Evolutionary conservation across 2,888 invertebrate species (phyloP), one percentile per base, ranked within the genome.

Genomic region (Gerosis bhagava): DNA sequence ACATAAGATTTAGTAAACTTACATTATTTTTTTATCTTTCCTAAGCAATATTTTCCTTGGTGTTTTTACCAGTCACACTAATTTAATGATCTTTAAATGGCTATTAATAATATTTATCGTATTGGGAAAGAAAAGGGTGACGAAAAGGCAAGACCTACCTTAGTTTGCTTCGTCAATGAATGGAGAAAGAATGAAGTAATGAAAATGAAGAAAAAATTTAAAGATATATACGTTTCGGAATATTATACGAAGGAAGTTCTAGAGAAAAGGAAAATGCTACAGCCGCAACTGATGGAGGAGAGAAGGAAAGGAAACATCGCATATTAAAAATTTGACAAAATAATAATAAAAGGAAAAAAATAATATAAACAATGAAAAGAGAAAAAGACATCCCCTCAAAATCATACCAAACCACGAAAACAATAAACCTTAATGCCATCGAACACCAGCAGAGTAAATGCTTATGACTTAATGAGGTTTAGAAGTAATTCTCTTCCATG

Each of bases 241-340:
- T 60, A 65, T 29, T 65, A 54, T 26, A 39, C 60, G 3, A 64
- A 59, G n/a, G 62, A 64, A 54, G 51, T 57, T 3, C 49, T 54
- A 39, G 54, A 50, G 43, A 59, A 49, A 41, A 51, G 61, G 16
- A 59, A 57, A 46, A 35, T 36, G 13, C 26, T 62, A 17, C 50
- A 42, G 31, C 19, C 50, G 4, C 28, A 55, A 15, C 28, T 61
- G 6, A 22, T 13, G 3, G 35, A 36, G 11, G 35, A 36, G 10
- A 36, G 22, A 5, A 36, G 15, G 7, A 36, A 36, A 24, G 35
- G 35, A n/a, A 49, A 49, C n/a, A 45, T 49, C 21, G 58, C 59
- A 2, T 58, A 48, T 46, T 15, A 60, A 16, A 57, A 58, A 31
- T 54, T 60, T 16, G 62, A 64, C 19, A 51, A 60, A 53, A 19